A percentile compares a stretch with the other conserved stretches of the same genome.
phyloP scores from a whole-genome alignment of 2,797 vertebrate species.

The Strix occidentalis region DNA sequence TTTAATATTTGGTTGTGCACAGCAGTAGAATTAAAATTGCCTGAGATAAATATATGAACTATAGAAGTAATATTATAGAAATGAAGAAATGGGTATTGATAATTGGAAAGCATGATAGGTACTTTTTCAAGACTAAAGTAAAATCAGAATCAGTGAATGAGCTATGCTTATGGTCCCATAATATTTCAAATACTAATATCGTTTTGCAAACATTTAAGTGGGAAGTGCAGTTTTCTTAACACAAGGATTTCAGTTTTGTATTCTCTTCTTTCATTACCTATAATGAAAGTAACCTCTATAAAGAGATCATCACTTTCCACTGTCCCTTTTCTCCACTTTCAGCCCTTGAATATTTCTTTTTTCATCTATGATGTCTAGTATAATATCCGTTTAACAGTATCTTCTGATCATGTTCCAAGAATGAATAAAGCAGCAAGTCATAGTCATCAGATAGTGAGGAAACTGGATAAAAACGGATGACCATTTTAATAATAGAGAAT shows the following conservation, averaged over 20 bases:
- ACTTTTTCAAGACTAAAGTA: neutral
- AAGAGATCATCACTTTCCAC: neutral
- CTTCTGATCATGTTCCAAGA: neutral
- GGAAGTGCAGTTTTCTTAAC: neutral
- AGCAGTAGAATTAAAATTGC: neutral
- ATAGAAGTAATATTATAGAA: neutral
- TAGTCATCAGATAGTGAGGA: neutral
- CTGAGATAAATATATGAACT: neutral
- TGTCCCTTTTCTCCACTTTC: neutral
- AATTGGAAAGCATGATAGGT: neutral
- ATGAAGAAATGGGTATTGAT: neutral
- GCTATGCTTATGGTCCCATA: neutral
- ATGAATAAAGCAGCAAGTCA: neutral
- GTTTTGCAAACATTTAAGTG: neutral
- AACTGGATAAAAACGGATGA: neutral
- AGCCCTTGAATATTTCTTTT: neutral
- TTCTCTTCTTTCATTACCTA: neutral
- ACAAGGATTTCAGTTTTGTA: neutral
- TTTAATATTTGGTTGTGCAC: neutral
- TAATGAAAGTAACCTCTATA: neutral
- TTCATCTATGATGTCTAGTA: neutral
- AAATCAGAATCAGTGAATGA: neutral
- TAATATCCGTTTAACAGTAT: conserved; percentile 11
- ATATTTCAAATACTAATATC: neutral
- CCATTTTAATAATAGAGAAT: conserved; percentile 6